phyloP scores from a whole-genome alignment of 2,113 vertebrate genomes.

The Gavia stellata region DNA sequence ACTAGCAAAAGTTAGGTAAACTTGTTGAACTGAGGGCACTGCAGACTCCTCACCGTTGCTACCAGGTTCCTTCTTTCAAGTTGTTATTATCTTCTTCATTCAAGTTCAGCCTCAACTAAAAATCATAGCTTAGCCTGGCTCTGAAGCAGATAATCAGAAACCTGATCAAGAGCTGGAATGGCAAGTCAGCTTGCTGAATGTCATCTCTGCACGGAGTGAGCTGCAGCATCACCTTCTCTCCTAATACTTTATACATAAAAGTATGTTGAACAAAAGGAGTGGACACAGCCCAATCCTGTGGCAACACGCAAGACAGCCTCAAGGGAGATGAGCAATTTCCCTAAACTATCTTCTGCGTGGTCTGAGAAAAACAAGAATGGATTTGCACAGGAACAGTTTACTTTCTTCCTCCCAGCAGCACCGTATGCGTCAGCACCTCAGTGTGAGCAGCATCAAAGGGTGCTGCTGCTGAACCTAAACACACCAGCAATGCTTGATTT shows the following conservation, averaged over 20 bases:
- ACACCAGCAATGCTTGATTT: not conserved
- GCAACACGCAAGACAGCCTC: constrained; percentile 2
- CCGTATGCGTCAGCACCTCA: not conserved
- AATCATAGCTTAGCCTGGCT: not conserved
- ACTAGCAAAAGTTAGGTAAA: not conserved
- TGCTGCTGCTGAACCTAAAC: not conserved
- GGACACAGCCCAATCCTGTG: constrained; percentile 17
- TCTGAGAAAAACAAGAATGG: constrained; percentile 16
- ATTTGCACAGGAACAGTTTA: constrained; percentile 11
- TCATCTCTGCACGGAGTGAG: not conserved
- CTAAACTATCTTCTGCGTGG: not conserved
- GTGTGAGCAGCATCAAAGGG: not conserved
- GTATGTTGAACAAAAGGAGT: not conserved
- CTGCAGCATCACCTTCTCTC: not conserved
- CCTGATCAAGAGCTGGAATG: not conserved
- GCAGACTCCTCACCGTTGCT: not conserved
- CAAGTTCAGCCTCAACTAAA: not conserved
- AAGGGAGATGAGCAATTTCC: constrained; percentile 50
- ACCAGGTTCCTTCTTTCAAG: not conserved
- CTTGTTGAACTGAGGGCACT: not conserved
- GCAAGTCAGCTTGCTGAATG: not conserved
- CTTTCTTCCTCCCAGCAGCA: not conserved
- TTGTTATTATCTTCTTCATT: not conserved
- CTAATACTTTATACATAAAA: not conserved
- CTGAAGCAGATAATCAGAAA: not conserved